Evolutionary conservation across 2,888 invertebrate genomes (phyloP), one percentile per base, ranked within the genome.

Genomic region (Falcaria lacertinaria): DNA sequence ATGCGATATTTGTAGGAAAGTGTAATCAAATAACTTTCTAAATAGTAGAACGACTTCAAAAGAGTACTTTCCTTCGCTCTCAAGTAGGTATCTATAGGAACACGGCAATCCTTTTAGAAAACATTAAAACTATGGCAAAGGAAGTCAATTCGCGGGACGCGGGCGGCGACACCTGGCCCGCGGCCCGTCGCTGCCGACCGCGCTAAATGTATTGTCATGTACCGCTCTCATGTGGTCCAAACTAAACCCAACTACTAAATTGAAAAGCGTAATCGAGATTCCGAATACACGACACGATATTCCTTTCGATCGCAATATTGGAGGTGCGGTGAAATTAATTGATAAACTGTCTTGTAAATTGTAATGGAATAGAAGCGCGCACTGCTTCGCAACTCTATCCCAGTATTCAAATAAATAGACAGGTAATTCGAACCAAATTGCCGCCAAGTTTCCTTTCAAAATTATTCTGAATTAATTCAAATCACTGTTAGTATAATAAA

Each of bases 21-120:
- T 33, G 45, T 40, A 52, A 54, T 57, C 44, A 49, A 52, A 52
- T 38, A 46, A 44, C 40, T 51, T 50, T 45, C 22, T 39, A 39
- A 44, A 39, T 42, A 48, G 38, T 39, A 49, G 54, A 54, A 47
- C 48, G 46, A 46, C 41, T 40, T 40, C 41, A 42, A 51, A 62
- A 67, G 53, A 45, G 49, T 58, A 62, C 51, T 74, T 74, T 64
- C 56, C 53, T 64, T 57, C 63, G 59, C 54, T 64, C 56, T 60
- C 60, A 70, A 78, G 75, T n/a, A n/a, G n/a, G n/a, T 77, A 73
- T 80, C 80, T 76, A 79, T 80, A 65, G 64, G 77, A 79, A 87
- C 88, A 88, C 72, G 77, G 85, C 81, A 87, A 86, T 83, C 88
- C 88, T 88, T 88, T 88, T 86, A 88, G 82, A 58, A 78, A 70